phyloP scores from a whole-genome alignment of 2,888 invertebrate genomes.

The Laspeyria flexula region DNA sequence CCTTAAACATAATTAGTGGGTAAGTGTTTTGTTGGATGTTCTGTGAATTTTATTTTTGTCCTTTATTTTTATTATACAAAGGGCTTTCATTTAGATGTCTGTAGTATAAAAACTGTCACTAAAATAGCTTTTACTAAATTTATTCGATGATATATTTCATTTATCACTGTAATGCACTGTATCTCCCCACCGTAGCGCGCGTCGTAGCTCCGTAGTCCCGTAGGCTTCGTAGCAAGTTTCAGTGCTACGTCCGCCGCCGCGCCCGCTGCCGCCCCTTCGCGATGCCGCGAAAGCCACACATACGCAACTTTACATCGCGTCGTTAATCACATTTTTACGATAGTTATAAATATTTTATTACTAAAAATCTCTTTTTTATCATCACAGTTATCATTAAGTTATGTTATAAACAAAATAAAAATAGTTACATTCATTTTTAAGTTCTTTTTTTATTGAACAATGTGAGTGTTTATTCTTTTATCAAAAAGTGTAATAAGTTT shows the following conservation, averaged over 20 bases:
- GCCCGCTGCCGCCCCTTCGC: constrained; percentile 62
- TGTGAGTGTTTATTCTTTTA: constrained; percentile 5
- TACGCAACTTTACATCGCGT: constrained; percentile 63
- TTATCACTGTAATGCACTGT: constrained; percentile 26
- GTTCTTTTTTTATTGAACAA: neutral
- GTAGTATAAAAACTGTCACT: too few species aligned
- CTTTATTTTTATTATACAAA: too few species aligned
- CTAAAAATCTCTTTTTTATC: constrained; percentile 10
- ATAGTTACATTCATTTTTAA: neutral
- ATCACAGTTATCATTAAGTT: constrained; percentile 2
- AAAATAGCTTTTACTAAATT: too few species aligned
- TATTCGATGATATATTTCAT: too few species aligned
- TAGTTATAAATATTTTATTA: constrained; percentile 61
- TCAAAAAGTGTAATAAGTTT: constrained; percentile 36
- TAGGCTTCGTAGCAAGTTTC: constrained; percentile 54
- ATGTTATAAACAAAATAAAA: constrained; percentile 1
- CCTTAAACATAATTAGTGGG: too few species aligned
- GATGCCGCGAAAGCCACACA: constrained; percentile 45
- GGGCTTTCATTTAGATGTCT: too few species aligned
- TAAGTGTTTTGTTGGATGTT: too few species aligned
- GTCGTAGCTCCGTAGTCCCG: constrained; percentile 50
- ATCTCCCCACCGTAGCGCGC: constrained; percentile 42
- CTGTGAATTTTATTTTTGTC: too few species aligned
- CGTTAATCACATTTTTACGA: constrained; percentile 72
- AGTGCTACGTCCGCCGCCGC: constrained; percentile 72